These are phyloP conservation scores for Montipora cactus DNA, from an alignment of 64 coral and sea anemone species.

Conservation along the genomic window DNA sequence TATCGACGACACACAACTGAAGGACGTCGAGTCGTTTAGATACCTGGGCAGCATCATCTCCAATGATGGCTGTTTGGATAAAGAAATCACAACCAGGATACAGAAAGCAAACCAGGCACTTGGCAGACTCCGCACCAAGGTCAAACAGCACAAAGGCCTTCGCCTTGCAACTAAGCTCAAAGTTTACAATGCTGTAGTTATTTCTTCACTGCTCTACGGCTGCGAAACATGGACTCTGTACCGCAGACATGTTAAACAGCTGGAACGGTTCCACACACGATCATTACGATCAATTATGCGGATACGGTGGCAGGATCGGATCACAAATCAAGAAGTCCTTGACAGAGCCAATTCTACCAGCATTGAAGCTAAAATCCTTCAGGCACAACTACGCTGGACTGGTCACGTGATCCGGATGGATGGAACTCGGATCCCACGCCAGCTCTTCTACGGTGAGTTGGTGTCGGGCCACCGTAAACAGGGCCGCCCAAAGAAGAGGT, in stretches of 20 bases:
- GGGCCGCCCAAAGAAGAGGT: background rate
- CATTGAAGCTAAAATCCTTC: background rate
- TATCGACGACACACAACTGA: too few relatives aligned
- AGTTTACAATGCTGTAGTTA: conserved; percentile 19
- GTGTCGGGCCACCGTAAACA: background rate
- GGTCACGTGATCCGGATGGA: background rate
- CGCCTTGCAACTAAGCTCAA: background rate
- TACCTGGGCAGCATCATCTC: too few relatives aligned
- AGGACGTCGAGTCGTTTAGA: too few relatives aligned
- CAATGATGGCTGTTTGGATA: conserved; percentile 31
- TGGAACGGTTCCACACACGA: background rate
- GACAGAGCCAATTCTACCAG: background rate
- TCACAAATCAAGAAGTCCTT: background rate
- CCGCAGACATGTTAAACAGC: background rate
- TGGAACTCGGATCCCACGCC: background rate
- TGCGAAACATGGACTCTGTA: background rate
- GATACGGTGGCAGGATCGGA: background rate
- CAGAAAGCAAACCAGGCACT: conserved; percentile 64
- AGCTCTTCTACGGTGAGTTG: background rate
- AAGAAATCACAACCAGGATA: conserved; percentile 51
- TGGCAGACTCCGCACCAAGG: conserved; percentile 1
- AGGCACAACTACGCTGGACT: background rate
- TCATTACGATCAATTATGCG: background rate
- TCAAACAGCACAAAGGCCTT: conserved; percentile 32
- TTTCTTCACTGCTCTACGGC: background rate